These are phyloP conservation scores for Stomatorhinus ivindoensis DNA, from an alignment of 2,113 vertebrate species.

Conservation along the genomic window DNA sequence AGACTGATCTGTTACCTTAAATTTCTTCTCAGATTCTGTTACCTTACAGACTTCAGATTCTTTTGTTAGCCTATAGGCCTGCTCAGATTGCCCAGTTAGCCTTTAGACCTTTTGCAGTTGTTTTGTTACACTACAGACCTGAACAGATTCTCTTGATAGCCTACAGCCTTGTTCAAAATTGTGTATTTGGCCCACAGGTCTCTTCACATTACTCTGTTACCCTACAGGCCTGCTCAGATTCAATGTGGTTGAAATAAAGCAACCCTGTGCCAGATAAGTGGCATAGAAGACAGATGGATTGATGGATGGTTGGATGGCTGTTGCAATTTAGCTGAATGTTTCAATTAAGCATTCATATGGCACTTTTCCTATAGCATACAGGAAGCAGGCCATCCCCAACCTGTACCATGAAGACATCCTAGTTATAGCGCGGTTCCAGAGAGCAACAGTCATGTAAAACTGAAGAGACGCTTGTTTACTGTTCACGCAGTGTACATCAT, in stretches of 20 bases:
- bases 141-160: neutral
- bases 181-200: neutral
- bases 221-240: neutral
- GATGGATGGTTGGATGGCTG: neutral
- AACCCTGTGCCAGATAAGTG: neutral
- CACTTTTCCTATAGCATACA: neutral
- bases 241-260: neutral
- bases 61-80: neutral
- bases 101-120: no score
- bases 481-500: neutral
- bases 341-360: neutral
- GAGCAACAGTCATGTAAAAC: neutral
- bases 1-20: neutral
- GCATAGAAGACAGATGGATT: neutral
- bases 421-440: neutral
- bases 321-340: neutral
- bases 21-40: neutral
- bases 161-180: neutral
- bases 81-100: neutral
- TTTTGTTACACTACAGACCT: neutral
- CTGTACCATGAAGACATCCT: neutral
- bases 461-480: neutral
- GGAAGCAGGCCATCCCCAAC: neutral
- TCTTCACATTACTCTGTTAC: neutral
- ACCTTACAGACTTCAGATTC: neutral